Percentiles rank a stretch among this genome's conserved stretches.
Conservation (phyloP, 2,113 vertebrate species). For the Dicerorhinus sumatrensis region DNA sequence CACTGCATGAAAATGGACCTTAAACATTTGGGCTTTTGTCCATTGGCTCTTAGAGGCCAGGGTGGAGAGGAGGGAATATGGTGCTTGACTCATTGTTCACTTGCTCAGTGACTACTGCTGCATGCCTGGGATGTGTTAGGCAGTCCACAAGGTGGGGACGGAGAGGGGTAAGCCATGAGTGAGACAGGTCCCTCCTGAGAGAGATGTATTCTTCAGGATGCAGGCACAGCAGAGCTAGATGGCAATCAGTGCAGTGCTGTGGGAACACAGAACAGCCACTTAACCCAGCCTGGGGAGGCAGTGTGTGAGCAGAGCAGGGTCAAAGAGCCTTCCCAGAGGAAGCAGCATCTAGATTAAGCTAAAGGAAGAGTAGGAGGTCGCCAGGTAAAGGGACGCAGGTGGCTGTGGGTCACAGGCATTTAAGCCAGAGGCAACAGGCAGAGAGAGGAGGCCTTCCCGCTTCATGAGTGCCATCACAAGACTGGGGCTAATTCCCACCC, state of each 20-base stretch:
- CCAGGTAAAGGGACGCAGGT: not conserved
- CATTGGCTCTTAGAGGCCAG: not conserved
- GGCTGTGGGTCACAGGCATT: not conserved
- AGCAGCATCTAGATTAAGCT: not conserved
- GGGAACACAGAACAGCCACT: fast-evolving
- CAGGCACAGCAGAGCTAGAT: not conserved
- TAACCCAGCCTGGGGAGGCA: not conserved
- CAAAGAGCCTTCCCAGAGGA: not conserved
- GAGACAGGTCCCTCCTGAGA: not conserved
- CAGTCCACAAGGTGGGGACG: fast-evolving
- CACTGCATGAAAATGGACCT: not conserved
- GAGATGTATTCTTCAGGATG: not conserved
- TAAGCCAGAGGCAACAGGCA: not conserved
- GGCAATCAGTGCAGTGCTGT: fast-evolving
- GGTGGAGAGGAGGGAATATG: not conserved
- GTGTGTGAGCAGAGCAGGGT: not conserved
- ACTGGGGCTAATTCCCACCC: no score
- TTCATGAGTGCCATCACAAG: fast-evolving
- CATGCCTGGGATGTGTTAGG: no score
- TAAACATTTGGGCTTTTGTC: not conserved
- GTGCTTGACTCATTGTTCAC: not conserved
- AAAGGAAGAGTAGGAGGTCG: not conserved
- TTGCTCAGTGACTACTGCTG: not conserved
- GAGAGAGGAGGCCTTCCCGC: not conserved
- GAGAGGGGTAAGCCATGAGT: fast-evolving